Evolutionary conservation across 2,797 vertebrate species (phyloP), one percentile per base, ranked within the genome.

Genomic region (Oryzias dopingdopingensis): DNA sequence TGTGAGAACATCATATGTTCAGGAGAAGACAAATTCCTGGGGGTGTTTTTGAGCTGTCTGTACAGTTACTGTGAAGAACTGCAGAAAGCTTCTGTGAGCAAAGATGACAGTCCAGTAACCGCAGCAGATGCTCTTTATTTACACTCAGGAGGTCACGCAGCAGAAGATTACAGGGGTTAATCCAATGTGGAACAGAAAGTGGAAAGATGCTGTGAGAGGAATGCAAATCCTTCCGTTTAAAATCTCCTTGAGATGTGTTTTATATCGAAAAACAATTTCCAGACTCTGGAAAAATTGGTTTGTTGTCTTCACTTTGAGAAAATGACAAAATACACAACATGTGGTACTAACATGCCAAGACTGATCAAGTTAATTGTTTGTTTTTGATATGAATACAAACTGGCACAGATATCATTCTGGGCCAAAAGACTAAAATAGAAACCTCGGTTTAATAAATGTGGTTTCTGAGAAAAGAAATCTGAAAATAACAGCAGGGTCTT

Each of bases 401-500:
- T 59, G 61, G 49, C 32, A 57, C 42, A 40, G 70, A 82, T 79
- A 84, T 82, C 63, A 62, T 58, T 26, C 45, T 20, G 2, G 49
- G 57, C 62, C 62, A 70, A 53, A 65, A 54, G 55, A 67, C 17
- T 23, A 56, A 40, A 45, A 42, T 26, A 41, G 37, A 48, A 59
- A 59, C 44, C 29, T n/a, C 1, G 62, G 62, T 64, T 56, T 43
- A 74, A 80, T 73, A 68, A 72, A 72, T 62, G 51, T 62, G 45
- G 63, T 63, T 72, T 63, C 60, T 67, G 47, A 54, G 57, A 77
- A 66, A 24, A 13, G 71, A 67, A 62, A 64, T 62, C 50, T 71
- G 56, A 86, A 79, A 76, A 69, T 72, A 82, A 72, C 80, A 80
- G 76, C 75, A 59, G 75, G 79, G 65, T 58, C 56, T 60, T 44